A percentile compares a stretch with the other conserved stretches of the same genome.
phyloP scores from a whole-genome alignment of 2,113 vertebrate genomes.

The Columba livia region DNA sequence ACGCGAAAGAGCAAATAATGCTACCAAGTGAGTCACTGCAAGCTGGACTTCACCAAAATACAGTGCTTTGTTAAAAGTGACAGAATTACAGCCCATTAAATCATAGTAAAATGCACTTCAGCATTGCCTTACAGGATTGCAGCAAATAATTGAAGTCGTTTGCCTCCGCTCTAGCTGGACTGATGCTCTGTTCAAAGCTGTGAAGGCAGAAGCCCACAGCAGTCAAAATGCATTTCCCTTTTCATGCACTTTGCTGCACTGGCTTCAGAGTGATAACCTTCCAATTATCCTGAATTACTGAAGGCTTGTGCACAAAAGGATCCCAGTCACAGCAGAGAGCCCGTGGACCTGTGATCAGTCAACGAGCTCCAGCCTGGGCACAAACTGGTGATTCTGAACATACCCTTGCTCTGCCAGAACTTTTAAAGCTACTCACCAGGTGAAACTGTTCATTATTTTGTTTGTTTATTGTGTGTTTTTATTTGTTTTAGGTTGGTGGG shows the following conservation, averaged over 20 bases:
- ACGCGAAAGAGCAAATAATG: neutral
- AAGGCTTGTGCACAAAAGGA: neutral
- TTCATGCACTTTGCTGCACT: neutral
- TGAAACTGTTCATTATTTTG: neutral
- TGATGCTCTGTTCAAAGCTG: neutral
- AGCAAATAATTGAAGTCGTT: neutral
- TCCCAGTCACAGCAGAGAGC: neutral
- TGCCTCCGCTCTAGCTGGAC: neutral
- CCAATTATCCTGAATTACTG: neutral
- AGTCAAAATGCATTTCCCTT: neutral
- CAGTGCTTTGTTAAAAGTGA: neutral
- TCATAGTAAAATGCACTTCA: neutral
- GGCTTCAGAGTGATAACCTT: neutral
- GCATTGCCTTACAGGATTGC: neutral
- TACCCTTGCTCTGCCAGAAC: neutral
- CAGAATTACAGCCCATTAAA: neutral
- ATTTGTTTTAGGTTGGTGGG: neutral
- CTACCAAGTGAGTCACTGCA: neutral
- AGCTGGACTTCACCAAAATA: neutral
- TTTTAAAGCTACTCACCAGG: neutral
- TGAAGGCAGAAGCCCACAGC: neutral
- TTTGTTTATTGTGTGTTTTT: neutral
- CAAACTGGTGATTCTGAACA: fast-evolving
- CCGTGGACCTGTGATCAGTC: neutral
- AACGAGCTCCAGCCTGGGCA: neutral